Evolutionary conservation across 2,113 vertebrate species (phyloP).

Genomic region (Ceyx cyanopectus): DNA sequence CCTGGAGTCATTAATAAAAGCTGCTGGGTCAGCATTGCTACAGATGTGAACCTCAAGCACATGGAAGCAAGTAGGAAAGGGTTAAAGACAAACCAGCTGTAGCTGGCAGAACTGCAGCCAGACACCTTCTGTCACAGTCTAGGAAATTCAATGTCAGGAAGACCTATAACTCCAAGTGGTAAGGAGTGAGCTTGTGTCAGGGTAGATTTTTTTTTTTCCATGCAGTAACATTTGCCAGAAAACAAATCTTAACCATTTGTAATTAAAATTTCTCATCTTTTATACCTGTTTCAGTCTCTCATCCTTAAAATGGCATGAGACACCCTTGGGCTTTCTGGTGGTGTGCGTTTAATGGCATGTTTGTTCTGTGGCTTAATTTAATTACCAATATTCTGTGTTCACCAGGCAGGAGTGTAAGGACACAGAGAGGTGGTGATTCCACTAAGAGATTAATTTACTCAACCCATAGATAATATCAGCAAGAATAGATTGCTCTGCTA

Average conservation of each 20-base stretch:
- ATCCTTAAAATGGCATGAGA: not conserved
- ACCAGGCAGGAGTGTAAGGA: not conserved
- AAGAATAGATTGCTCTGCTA: not conserved
- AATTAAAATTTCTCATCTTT: not conserved
- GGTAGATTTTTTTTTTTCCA: not conserved
- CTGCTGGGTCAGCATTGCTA: not conserved
- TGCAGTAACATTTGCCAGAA: not conserved
- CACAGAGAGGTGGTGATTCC: not conserved
- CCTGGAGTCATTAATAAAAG: not conserved
- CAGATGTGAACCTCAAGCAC: fast-evolving
- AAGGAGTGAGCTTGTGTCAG: not conserved
- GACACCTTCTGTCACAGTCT: not conserved
- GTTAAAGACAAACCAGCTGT: not conserved
- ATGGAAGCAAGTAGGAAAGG: not conserved
- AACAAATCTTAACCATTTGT: not conserved
- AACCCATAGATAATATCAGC: not conserved
- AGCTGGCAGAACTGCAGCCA: not conserved
- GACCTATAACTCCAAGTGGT: not conserved
- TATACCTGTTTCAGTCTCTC: not conserved
- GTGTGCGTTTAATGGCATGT: not conserved
- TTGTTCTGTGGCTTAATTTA: not conserved
- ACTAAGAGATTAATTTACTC: not conserved
- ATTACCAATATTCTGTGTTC: not conserved
- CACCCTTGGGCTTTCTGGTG: not conserved
- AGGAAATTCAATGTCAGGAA: not conserved